These are phyloP conservation scores for Callorhinus ursinus DNA, from an alignment of 2,113 vertebrate genomes.

Conservation along the genomic window DNA sequence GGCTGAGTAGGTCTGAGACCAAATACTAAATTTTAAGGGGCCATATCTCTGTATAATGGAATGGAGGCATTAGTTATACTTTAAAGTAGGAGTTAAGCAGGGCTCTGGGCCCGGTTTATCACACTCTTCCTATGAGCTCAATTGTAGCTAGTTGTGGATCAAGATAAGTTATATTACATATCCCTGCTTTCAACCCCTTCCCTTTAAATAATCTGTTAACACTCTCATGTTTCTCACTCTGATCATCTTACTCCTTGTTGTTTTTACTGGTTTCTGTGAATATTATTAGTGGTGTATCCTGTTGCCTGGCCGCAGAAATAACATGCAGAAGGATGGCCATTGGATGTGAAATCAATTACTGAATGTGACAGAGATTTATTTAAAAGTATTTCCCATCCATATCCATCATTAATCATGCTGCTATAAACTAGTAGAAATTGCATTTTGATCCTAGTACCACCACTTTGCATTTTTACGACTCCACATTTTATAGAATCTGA, in stretches of 20 bases:
- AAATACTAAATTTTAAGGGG: conserved; percentile 44
- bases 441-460: conserved; percentile 34
- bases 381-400: conserved; percentile 1
- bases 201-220: conserved; percentile 34
- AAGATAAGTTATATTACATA: conserved; percentile 38
- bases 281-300: conserved; percentile 21
- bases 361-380: conserved; percentile 47
- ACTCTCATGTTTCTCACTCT: conserved; percentile 18
- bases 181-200: conserved; percentile 10
- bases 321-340: neutral
- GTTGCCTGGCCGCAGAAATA: neutral
- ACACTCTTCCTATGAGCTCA: neutral
- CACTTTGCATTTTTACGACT: neutral
- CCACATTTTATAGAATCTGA: neutral
- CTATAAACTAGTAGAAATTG: neutral
- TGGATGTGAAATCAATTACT: conserved; percentile 49
- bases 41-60: neutral
- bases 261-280: conserved; percentile 17
- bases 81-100: neutral
- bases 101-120: neutral
- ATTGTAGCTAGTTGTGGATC: conserved; percentile 44
- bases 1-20: neutral
- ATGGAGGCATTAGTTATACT: conserved; percentile 15
- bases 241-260: neutral
- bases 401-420: neutral